These are phyloP conservation scores for Yponomeuta evonymella DNA, from an alignment of 2,888 invertebrate genomes.

Conservation along the genomic window DNA sequence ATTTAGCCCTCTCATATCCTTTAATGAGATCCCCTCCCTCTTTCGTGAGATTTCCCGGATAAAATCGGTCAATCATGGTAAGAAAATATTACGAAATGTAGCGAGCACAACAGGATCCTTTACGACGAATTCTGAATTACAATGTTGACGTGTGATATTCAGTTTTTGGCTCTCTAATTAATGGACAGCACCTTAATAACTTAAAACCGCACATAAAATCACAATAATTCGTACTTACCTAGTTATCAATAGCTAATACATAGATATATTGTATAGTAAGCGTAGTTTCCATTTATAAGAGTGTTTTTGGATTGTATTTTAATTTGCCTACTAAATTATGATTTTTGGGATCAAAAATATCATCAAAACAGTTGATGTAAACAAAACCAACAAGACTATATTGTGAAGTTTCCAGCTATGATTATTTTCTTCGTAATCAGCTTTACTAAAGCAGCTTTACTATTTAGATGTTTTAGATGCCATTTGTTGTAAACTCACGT, in stretches of 20 bases:
- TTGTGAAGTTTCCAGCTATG: conserved; percentile 18
- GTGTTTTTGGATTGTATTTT: conserved; percentile 5
- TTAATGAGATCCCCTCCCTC: too few species aligned
- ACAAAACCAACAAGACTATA: not conserved
- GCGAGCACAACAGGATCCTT: too few species aligned
- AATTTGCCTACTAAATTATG: conserved; percentile 8
- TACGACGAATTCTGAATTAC: too few species aligned
- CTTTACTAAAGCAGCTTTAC: conserved; percentile 60
- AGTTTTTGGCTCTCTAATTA: too few species aligned
- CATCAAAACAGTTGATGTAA: not conserved
- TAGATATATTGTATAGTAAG: not conserved
- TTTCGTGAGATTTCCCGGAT: too few species aligned
- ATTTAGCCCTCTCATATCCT: too few species aligned
- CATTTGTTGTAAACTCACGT: conserved; percentile 75
- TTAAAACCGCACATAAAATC: not conserved
- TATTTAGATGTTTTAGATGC: conserved; percentile 73
- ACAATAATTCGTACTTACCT: not conserved
- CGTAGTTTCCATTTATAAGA: conserved; percentile 21
- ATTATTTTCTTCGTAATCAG: conserved; percentile 42
- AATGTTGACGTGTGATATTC: too few species aligned
- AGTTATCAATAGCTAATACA: not conserved
- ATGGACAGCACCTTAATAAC: too few species aligned
- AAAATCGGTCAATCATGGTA: too few species aligned
- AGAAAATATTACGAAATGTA: too few species aligned
- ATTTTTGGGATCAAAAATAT: conserved; percentile 63